Evolutionary conservation across 2,113 vertebrate species (phyloP).

Genomic region (Caranx melampygus): DNA sequence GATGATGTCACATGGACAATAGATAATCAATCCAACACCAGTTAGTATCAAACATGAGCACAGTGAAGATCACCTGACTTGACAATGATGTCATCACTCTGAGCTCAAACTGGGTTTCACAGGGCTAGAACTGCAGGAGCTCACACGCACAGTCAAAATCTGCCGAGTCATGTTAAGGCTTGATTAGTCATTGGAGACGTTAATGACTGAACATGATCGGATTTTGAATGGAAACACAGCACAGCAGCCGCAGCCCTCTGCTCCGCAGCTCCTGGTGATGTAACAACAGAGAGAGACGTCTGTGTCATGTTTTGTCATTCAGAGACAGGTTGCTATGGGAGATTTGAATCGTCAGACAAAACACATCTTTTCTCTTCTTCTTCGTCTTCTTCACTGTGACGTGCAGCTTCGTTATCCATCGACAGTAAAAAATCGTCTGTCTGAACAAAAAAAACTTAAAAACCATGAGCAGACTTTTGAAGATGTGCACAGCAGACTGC

Average conservation of each 20-base stretch:
- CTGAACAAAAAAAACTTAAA: background rate
- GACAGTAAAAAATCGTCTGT: background rate
- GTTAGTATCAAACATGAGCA: no score
- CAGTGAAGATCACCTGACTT: no score
- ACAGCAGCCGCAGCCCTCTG: no score
- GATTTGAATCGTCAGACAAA: background rate
- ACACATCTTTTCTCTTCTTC: background rate
- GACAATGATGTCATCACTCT: background rate
- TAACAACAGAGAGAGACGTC: background rate
- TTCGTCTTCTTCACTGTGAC: background rate
- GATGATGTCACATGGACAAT: no score
- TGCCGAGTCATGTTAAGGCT: background rate
- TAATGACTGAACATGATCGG: no score
- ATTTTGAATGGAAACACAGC: background rate
- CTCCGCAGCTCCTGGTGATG: background rate
- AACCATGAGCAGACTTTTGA: background rate
- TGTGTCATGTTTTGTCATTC: background rate
- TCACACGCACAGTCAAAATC: no score
- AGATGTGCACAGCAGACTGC: no score
- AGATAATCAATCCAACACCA: no score
- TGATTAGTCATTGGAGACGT: background rate
- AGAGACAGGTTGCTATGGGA: background rate
- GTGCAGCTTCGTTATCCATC: background rate
- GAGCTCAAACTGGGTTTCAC: background rate
- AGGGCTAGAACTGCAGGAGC: background rate